Base-by-base conservation (phyloP, 2,888 invertebrate species). In the Polydrusus tereticollis region DNA sequence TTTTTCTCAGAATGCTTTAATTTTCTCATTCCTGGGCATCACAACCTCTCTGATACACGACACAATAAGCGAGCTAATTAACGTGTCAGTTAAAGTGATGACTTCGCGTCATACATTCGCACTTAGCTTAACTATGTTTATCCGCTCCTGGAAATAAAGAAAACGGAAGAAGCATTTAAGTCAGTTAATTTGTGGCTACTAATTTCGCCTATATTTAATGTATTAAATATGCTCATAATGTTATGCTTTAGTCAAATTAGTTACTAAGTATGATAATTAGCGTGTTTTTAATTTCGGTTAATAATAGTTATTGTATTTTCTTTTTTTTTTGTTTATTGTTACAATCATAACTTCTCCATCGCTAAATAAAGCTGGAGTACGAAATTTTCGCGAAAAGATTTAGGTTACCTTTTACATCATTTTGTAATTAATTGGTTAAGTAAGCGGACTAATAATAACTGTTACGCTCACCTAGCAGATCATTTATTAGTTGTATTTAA, bases 131-230 rank as follows among this genome's bases (percentile, higher is more conserved):
- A 85, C 83, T 76, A 82, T 80, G 77, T 81, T 80, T 84, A 82
- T 85, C 85, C 85, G 84, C 82, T 80, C 79, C 77, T 80, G 78
- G 81, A 82, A 83, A 83, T 83, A 77, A 84, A 85, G 84, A 84
- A 84, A 84, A 83, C 84, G 84, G 84, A 84, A 84, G 83, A 80
- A 83, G 82, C 80, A 83, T 82, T 84, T 84, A 84, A 84, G 52
- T 64, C 62, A 57, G 57, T 62, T 62, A 57, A 43, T 62, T 62
- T 45, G 62, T 47, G 62, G 20, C 47, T 18, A 26, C 59, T 62
- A 62, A 62, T 62, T 47, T 47, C 26, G 62, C 45, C 29, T 47
- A 33, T 33, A 45, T 62, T 62, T 23, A 62, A 62, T 45, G 7
- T 55, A 29, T 55, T 55, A 55, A 50, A 41, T 41, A 16, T 43